A percentile compares a stretch with the other conserved stretches of the same genome.
Conservation (phyloP, 1,140 invertebrate species). For the Papilio glaucus region DNA sequence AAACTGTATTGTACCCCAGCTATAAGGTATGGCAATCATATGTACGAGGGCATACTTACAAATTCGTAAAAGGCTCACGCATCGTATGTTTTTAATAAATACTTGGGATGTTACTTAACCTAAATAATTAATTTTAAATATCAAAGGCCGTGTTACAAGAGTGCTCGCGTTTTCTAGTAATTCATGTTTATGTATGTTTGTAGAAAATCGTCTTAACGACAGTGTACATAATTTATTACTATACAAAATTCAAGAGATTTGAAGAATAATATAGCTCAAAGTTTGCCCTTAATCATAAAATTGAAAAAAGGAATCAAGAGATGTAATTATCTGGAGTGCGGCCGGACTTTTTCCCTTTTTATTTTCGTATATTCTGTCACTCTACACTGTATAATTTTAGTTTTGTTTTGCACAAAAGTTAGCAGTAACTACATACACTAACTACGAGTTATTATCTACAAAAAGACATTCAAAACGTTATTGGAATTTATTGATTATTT, state of each 20-base stretch:
- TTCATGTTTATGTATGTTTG: not conserved
- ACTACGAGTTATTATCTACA: not conserved
- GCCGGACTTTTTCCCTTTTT: not conserved
- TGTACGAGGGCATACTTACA: not conserved
- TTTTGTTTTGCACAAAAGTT: not conserved
- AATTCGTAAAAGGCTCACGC: not conserved
- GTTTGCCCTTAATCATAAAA: not conserved
- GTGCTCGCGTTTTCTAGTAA: not conserved
- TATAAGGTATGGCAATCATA: not conserved
- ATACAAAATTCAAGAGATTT: not conserved
- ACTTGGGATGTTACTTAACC: not conserved
- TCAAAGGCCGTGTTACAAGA: not conserved
- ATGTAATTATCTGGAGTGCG: slow-evolving; percentile 7
- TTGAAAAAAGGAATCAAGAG: not conserved
- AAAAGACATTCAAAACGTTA: not conserved
- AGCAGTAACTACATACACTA: not conserved
- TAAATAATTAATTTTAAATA: not conserved
- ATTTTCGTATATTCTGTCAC: slow-evolving; percentile 1
- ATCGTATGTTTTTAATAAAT: not conserved
- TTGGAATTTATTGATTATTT: too few species aligned
- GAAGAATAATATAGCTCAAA: not conserved
- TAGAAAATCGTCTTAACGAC: not conserved
- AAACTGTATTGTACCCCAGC: too few species aligned
- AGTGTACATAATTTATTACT: not conserved
- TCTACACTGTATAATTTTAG: not conserved